Conservation (phyloP, 2,113 vertebrate genomes). For the Crotalus tigris region DNA sequence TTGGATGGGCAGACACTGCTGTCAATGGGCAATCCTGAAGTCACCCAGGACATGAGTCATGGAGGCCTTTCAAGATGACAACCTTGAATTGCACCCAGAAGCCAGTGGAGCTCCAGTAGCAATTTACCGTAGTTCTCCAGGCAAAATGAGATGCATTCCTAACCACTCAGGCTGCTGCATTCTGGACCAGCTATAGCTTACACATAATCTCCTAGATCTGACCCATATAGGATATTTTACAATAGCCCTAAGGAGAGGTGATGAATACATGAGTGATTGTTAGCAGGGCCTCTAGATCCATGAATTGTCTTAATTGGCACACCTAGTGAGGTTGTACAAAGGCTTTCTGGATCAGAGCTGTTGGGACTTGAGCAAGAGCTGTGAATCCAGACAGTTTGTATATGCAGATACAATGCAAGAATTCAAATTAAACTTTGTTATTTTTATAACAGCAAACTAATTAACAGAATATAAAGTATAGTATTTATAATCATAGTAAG, state of each 20-base stretch:
- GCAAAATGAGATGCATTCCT: not conserved
- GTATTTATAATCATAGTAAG: not conserved
- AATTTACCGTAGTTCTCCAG: not conserved
- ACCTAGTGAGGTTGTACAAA: not conserved
- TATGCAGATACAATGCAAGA: not conserved
- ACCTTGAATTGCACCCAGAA: not conserved
- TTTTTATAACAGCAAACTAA: not conserved
- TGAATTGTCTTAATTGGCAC: not conserved
- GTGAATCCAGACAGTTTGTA: not conserved
- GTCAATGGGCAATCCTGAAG: not conserved
- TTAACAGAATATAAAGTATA: not conserved
- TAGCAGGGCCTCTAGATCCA: not conserved
- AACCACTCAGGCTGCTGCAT: not conserved
- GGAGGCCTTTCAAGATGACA: not conserved
- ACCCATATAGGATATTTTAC: not conserved
- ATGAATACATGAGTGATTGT: not conserved
- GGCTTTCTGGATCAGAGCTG: not conserved
- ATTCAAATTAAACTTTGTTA: not conserved
- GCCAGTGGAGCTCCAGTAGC: not conserved
- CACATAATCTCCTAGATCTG: not conserved
- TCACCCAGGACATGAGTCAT: not conserved
- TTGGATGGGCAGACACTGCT: not conserved
- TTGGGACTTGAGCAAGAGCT: not conserved
- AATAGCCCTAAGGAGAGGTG: not conserved
- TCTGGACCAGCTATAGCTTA: not conserved